Percentiles rank a stretch among this genome's conserved stretches.
Evolutionary conservation across 1,140 invertebrate genomes (phyloP).

Genomic region (Bombus sibiricus): DNA sequence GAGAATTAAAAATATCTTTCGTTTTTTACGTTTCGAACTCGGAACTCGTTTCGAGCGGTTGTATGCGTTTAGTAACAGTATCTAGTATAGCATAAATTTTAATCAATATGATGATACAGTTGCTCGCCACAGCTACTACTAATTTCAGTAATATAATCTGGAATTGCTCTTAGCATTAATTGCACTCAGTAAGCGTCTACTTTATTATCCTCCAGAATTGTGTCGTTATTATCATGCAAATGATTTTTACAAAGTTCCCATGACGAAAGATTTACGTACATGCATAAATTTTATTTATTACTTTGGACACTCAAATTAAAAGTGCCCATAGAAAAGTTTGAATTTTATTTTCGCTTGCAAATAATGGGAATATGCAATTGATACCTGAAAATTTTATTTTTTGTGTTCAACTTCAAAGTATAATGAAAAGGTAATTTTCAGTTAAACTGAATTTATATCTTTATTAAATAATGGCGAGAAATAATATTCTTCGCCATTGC

Average conservation of each 20-base stretch:
- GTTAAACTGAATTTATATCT: not conserved
- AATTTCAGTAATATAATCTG: not conserved
- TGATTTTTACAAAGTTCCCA: not conserved
- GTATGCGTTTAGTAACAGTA: not conserved
- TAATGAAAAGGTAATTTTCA: not conserved
- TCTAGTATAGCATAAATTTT: not conserved
- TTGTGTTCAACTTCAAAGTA: no score
- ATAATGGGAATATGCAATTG: not conserved
- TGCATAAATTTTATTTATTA: not conserved
- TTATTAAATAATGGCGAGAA: not conserved
- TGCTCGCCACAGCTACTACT: not conserved
- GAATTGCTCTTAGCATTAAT: not conserved
- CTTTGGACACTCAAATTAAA: not conserved
- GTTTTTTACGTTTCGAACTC: not conserved
- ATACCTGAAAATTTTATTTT: not conserved
- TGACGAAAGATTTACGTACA: not conserved
- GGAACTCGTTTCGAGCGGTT: not conserved
- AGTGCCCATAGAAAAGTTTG: not conserved
- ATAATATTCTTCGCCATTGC: no score
- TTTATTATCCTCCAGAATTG: not conserved
- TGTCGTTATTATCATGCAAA: not conserved
- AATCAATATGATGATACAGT: slow-evolving; percentile 3
- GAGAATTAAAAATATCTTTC: not conserved
- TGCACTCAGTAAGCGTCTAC: not conserved
- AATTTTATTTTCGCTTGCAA: not conserved